phyloP scores from a whole-genome alignment of 2,797 vertebrate genomes.

The Garrulus glandarius region DNA sequence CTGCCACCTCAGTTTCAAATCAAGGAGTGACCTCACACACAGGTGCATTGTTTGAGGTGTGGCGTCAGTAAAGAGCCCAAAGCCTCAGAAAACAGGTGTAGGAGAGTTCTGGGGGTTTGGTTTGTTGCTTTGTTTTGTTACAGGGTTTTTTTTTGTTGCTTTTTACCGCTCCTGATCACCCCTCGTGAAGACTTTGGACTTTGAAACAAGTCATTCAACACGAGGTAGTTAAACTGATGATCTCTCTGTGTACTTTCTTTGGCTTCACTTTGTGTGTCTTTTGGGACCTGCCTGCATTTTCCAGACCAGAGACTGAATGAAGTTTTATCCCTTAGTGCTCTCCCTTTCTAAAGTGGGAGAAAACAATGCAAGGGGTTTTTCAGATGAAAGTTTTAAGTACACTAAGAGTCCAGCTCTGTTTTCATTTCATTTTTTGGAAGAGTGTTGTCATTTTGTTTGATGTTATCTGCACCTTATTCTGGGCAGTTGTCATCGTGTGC shows the following conservation, averaged over 20 bases:
- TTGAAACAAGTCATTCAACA: not conserved
- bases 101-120: not conserved
- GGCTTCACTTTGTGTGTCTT: not conserved
- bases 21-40: not conserved
- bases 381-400: not conserved
- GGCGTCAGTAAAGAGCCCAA: not conserved
- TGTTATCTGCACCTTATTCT: not conserved
- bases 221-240: not conserved
- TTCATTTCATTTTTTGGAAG: not conserved
- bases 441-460: not conserved
- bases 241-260: not conserved
- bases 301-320: not conserved
- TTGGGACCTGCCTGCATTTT: not conserved
- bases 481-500: not conserved
- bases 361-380: not conserved
- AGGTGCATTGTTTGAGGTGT: not conserved
- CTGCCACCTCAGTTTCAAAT: not conserved
- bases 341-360: not conserved
- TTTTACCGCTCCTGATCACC: rapidly evolving
- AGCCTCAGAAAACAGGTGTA: not conserved
- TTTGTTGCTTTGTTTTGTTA: not conserved
- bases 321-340: not conserved
- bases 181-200: not conserved
- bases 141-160: rapidly evolving
- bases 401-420: not conserved